These are phyloP conservation scores for Aldabrachelys gigantea DNA, from an alignment of 2,113 vertebrate genomes.

Conservation along the genomic window DNA sequence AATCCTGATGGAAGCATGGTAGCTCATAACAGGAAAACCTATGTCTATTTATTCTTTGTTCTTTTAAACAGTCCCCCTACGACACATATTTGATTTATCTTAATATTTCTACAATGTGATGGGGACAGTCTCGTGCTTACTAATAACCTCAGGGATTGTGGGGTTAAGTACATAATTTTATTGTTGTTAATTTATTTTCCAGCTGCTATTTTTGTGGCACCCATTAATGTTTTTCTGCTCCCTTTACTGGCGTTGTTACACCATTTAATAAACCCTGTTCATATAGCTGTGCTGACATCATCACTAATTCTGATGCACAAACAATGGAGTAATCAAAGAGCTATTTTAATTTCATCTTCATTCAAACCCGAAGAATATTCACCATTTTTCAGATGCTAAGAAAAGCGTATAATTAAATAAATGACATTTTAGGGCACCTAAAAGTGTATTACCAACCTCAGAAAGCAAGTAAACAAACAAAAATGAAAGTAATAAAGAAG, in stretches of 20 bases:
- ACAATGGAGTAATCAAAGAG: conserved; percentile 70
- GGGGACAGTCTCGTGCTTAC: background rate
- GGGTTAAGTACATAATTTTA: conserved; percentile 31
- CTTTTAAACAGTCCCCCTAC: background rate
- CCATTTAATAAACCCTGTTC: conserved; percentile 55
- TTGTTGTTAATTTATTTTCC: conserved; percentile 45
- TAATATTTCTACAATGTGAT: conserved; percentile 8
- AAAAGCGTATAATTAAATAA: conserved; percentile 13
- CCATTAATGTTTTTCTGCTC: conserved; percentile 34
- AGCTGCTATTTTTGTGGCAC: conserved; percentile 43
- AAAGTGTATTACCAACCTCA: conserved; percentile 32
- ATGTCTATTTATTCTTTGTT: background rate
- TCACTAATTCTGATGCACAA: conserved; percentile 54
- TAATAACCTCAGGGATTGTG: conserved; percentile 57
- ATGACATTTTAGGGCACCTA: conserved; percentile 41
- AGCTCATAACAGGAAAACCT: background rate
- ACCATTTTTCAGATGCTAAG: conserved; percentile 52
- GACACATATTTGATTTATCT: background rate
- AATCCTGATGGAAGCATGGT: background rate
- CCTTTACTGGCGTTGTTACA: conserved; percentile 49
- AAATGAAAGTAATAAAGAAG: background rate
- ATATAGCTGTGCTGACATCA: conserved; percentile 53
- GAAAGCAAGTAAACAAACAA: conserved; percentile 20
- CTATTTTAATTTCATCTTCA: conserved; percentile 64
- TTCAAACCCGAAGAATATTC: conserved; percentile 56